Evolutionary conservation across 2,113 vertebrate genomes (phyloP), one percentile per base, ranked within the genome.

Genomic region (Rhinogobius similis): DNA sequence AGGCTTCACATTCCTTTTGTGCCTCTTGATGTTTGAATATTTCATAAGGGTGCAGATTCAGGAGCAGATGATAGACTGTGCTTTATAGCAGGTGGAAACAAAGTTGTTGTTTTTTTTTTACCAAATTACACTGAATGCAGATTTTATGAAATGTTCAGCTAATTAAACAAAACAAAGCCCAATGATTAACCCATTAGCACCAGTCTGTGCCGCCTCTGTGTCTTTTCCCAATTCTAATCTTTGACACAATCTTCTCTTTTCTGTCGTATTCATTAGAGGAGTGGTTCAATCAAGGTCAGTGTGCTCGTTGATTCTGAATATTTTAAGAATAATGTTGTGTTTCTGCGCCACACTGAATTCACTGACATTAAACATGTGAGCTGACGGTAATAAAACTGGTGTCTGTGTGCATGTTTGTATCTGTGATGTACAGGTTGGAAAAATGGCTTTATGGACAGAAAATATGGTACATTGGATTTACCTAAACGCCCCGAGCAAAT

Each of bases 281-380:
- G 83, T 97, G 95, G 96, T 96, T 96, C 93, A 95, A 93, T 92
- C 95, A 96, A 94, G 95, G 96, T 97, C 93, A 95, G 96, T 95
- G 76, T 69, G 72, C 75, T 56, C 8, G 43, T 76, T 71, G 61
- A 20, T 72, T 52, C 23, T 46, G 63, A 68, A 67, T 53, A 43
- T 73, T 66, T 78, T 36, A 20, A 50, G 63, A 27, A 62, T 61
- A 59, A 65, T 74, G 61, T 26, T 73, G 21, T 79, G 70, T 75
- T 41, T 72, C 1, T 1, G 50, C 56, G 62, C 18, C 21, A 36
- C n/a, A 2, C 48, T 77, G 24, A 59, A 76, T 78, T 75, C 75
- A 63, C 63, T 84, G 67, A 79, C 72, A 73, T 73, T 72, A 55
- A 29, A 69, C 32, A 14, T 43, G 53, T 78, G 48, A 32, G 58